Evolutionary conservation across 2,797 vertebrate genomes (phyloP).

Genomic region (Glossophaga mutica): DNA sequence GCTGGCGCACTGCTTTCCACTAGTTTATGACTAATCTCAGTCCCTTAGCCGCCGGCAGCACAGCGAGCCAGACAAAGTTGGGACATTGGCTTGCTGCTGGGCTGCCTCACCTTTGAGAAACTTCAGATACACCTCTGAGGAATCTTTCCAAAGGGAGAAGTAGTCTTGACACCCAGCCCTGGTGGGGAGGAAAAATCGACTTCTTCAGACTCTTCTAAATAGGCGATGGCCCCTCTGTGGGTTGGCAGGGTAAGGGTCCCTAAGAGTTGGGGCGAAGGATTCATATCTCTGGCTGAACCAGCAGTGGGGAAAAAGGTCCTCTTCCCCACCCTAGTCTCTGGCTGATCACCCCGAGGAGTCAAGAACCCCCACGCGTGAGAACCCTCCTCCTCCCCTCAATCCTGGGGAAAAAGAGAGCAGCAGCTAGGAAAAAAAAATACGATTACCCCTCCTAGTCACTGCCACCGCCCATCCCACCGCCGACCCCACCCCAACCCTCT

Average conservation of each 20-base stretch:
- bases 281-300: conserved; percentile 1
- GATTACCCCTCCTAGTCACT: conserved; percentile 76
- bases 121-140: conserved; percentile 66
- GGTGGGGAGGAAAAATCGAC: conserved; percentile 16
- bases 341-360: conserved; percentile 1
- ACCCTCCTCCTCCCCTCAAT: conserved; percentile 48
- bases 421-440: conserved; percentile 74
- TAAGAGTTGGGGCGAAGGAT: conserved; percentile 29
- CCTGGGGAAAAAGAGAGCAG: conserved; percentile 60
- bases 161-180: not conserved
- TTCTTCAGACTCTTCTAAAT: conserved; percentile 62
- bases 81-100: conserved; percentile 53
- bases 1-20: conserved; percentile 71
- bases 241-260: conserved; percentile 22
- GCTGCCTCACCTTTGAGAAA: conserved; percentile 72
- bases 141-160: conserved; percentile 44
- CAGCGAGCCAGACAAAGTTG: conserved; percentile 74
- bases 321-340: not conserved
- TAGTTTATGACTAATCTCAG: conserved; percentile 72
- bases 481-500: conserved; percentile 75
- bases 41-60: conserved; percentile 68
- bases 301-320: conserved; percentile 5
- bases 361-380: conserved; percentile 16
- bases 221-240: not conserved
- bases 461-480: conserved; percentile 70